phyloP scores from a whole-genome alignment of 2,113 vertebrate species.

The Gracilinanus agilis region DNA sequence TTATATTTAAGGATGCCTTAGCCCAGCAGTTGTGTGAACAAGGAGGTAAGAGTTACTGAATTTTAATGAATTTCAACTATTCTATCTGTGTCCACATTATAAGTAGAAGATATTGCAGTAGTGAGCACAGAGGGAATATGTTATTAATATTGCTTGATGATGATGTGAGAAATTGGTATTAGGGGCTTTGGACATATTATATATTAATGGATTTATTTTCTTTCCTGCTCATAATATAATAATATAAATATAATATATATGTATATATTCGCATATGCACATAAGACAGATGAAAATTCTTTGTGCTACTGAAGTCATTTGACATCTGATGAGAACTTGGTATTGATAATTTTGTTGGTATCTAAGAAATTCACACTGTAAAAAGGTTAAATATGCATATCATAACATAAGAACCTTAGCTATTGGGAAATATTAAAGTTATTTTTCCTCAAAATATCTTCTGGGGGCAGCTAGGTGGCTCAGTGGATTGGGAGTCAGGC shows the following conservation, averaged over 20 bases:
- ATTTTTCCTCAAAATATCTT: too few species aligned
- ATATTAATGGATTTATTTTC: not conserved
- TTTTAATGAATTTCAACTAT: slow-evolving; percentile 41
- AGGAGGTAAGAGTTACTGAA: slow-evolving; percentile 90
- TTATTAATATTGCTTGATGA: slow-evolving; percentile 25
- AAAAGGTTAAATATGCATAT: slow-evolving; percentile 13
- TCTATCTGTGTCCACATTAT: slow-evolving; percentile 33
- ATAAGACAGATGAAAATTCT: not conserved
- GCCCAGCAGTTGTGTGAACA: slow-evolving; percentile 98
- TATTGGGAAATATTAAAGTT: too few species aligned
- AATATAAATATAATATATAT: not conserved
- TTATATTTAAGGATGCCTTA: slow-evolving; percentile 99
- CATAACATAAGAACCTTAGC: not conserved
- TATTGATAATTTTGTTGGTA: not conserved
- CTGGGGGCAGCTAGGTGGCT: too few species aligned
- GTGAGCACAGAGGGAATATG: not conserved
- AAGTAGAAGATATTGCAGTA: slow-evolving; percentile 20
- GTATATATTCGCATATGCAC: not conserved
- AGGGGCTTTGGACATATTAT: not conserved
- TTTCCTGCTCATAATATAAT: not conserved
- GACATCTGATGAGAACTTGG: not conserved
- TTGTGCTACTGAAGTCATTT: not conserved
- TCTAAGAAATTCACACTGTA: not conserved
- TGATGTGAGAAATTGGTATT: not conserved
- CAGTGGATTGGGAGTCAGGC: too few species aligned